Conservation (phyloP, 2,113 vertebrate genomes). For the Eudyptes chrysolophus region DNA sequence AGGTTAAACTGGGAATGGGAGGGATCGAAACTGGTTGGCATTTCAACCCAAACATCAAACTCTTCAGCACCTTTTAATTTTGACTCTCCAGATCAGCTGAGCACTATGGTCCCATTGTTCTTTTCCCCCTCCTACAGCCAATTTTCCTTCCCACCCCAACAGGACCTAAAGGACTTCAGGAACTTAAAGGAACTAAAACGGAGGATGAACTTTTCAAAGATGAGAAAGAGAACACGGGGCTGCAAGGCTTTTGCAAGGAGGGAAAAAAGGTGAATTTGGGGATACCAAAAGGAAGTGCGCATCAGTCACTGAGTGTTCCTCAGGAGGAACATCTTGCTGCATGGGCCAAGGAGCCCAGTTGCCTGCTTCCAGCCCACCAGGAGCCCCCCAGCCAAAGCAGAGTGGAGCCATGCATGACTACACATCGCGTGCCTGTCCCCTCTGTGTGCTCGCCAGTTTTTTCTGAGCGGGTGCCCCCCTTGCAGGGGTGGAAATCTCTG, state of each 20-base stretch:
- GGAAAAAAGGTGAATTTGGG: not conserved
- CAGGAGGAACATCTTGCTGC: not conserved
- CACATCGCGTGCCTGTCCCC: not conserved
- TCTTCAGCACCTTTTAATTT: not conserved
- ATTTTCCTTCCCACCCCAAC: not conserved
- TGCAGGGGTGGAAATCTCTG: not conserved
- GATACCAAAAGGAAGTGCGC: not conserved
- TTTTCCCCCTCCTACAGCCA: not conserved
- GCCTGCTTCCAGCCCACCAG: not conserved
- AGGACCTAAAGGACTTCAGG: not conserved
- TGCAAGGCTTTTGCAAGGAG: not conserved
- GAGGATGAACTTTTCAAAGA: not conserved
- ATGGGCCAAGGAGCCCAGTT: not conserved
- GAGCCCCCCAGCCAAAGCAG: not conserved
- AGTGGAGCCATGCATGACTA: rapidly evolving
- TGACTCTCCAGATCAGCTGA: not conserved
- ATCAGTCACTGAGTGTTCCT: not conserved
- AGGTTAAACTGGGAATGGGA: not conserved
- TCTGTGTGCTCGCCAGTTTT: not conserved
- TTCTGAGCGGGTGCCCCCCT: not conserved
- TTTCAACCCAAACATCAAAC: not conserved
- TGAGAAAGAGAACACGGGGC: not conserved
- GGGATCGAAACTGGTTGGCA: not conserved
- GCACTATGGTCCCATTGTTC: not conserved
- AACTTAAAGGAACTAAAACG: not conserved